A percentile compares a stretch with the other conserved stretches of the same genome.
Conservation (phyloP, 2,113 vertebrate species). For the Echinops telfairi region DNA sequence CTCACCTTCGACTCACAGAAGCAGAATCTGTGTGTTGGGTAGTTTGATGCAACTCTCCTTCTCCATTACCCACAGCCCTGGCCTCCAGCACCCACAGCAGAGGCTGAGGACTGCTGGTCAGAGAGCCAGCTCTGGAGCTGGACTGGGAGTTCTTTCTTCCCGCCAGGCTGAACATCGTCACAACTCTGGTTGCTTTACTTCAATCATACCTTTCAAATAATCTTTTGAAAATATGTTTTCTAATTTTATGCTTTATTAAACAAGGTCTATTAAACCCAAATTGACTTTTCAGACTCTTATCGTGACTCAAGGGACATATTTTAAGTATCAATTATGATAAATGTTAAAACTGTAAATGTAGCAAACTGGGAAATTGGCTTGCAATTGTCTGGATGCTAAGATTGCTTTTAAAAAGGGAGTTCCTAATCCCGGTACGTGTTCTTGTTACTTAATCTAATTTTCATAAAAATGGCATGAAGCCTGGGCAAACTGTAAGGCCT, state of each 20-base stretch:
- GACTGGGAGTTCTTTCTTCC: slow-evolving; percentile 3
- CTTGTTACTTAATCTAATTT: slow-evolving; percentile 54
- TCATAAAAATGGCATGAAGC: slow-evolving; percentile 13
- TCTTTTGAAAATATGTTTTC: slow-evolving; percentile 74
- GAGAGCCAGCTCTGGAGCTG: slow-evolving; percentile 36
- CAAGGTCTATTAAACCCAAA: slow-evolving; percentile 75
- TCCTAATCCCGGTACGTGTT: background rate
- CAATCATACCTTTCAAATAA: slow-evolving; percentile 71
- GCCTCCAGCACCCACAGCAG: background rate
- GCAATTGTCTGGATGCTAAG: slow-evolving; percentile 57
- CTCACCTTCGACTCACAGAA: background rate
- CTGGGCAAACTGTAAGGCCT: background rate
- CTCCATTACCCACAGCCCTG: background rate
- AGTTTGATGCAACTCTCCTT: background rate
- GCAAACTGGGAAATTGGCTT: slow-evolving; percentile 58
- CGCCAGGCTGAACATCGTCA: slow-evolving; percentile 41
- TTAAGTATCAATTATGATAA: slow-evolving; percentile 73
- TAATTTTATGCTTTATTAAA: slow-evolving; percentile 83
- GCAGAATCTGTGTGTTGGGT: background rate
- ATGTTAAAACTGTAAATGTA: slow-evolving; percentile 60
- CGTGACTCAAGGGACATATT: slow-evolving; percentile 70
- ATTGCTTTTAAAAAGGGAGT: slow-evolving; percentile 54
- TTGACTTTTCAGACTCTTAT: slow-evolving; percentile 76
- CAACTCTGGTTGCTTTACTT: slow-evolving; percentile 69
- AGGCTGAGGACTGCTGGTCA: background rate